Base-by-base conservation (phyloP, 2,888 invertebrate species). In the Monochamus alternatus region DNA sequence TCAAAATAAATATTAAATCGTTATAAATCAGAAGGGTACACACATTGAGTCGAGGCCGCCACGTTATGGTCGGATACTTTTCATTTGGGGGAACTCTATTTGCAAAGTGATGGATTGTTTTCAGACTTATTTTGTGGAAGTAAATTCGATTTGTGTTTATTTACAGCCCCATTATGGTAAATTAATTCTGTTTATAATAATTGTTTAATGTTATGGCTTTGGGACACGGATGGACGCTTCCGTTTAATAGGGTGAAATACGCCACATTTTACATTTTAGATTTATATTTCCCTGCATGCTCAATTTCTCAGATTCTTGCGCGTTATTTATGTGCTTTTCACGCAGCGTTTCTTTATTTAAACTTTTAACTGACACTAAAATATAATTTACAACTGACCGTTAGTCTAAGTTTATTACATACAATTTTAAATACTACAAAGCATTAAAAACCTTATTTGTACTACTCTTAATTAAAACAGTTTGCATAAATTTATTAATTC, bases 1-100 rank as follows among this genome's bases (percentile, higher is more conserved):
- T 89, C 89, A 89, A 89, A 89, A 89, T 89, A 89, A 89, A 89
- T 89, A 89, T 89, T 89, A 89, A 89, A 89, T 89, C 88, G 87
- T 87, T 88, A 89, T 89, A 89, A 89, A 89, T 89, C 89, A 88
- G 83, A 84, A 82, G 83, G 85, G 86, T 84, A 80, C 81, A 80
- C 84, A 80, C 69, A 72, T 44, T 60, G 63, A 64, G 66, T 52
- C 69, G 66, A 73, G 65, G 51, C 71, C 58, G 67, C 75, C 59
- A 62, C 80, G 83, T 82, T 80, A 74, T 78, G 83, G 81, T 81
- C 75, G 85, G 83, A 82, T 84, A 83, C 84, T 84, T 83, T 84
- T 63, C 65, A 62, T 69, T 75, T 75, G 74, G 73, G 73, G 78
- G 66, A 76, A 75, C 70, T 66, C 64, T 65, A 75, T 71, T 73